Evolutionary conservation across 2,888 invertebrate genomes (phyloP), one percentile per base, ranked within the genome.

Genomic region (Rotaria magnacalcarata): DNA sequence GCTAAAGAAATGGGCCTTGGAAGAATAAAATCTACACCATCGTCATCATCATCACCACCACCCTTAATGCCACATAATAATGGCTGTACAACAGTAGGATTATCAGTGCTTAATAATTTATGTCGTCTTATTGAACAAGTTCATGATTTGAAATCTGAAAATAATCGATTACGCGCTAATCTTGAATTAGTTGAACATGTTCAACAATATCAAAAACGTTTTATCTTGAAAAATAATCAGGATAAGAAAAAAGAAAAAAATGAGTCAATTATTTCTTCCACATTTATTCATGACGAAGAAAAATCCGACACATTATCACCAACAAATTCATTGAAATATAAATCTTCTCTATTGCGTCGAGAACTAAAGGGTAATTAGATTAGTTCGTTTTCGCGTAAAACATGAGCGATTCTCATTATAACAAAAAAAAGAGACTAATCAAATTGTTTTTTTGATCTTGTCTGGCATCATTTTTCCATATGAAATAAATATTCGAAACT

Each of bases 81-180:
- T 67, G 0, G 27, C 27, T 56, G 24, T 24, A 24, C n/a, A 27
- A 14, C 27, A 80, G n/a, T 47, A n/a, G 80, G 80, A 1, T n/a
- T 80, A 80, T 80, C 19, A n/a, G 80, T 80, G n/a, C 19, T 80
- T 6, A 80, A 80, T 47, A 80, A 80, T 80, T 80, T 80, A 80
- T 80, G 80, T 80, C 34, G 47, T 80, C n/a, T 80, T 24, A 80
- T 80, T 47, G 80, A 80, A 80, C 80, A 80, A n/a, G 47, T 80
- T n/a, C 80, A 47, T 47, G 8, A 24, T n/a, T 80, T 80, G 47
- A 43, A 47, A 47, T n/a, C 80, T 47, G 80, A 80, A 80, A 80
- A 80, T 80, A n/a, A 80, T 47, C 80, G 14, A 47, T 80, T 80
- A 80, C 80, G 80, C n/a, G 24, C 80, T 16, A 47, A 47, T 47